These are phyloP conservation scores for Pantala flavescens DNA, from an alignment of 1,140 invertebrate genomes.

Conservation along the genomic window DNA sequence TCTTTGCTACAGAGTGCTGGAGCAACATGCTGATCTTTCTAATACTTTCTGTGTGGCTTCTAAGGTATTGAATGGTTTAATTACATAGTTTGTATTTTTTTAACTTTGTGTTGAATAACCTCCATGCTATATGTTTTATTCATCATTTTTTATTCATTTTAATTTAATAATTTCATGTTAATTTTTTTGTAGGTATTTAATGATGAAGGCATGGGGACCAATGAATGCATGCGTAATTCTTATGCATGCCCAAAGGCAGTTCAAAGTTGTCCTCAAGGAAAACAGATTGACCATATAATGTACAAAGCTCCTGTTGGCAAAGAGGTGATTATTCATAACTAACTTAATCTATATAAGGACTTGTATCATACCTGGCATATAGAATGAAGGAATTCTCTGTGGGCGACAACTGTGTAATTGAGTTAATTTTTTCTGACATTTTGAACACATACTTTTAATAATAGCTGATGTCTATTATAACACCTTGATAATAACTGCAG, in stretches of 20 bases:
- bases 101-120: too few species aligned
- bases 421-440: too few species aligned
- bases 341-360: slow-evolving; percentile 23
- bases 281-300: slow-evolving; percentile 85
- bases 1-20: slow-evolving; percentile 17
- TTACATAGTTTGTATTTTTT: too few species aligned
- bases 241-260: slow-evolving; percentile 52
- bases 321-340: slow-evolving; percentile 33
- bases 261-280: slow-evolving; percentile 55
- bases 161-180: too few species aligned
- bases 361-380: too few species aligned
- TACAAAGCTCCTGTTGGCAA: slow-evolving; percentile 46
- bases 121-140: too few species aligned
- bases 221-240: slow-evolving; percentile 70
- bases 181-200: slow-evolving; percentile 21
- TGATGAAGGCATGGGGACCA: slow-evolving; percentile 48
- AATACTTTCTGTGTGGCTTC: background rate
- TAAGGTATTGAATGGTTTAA: background rate
- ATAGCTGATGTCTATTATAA: too few species aligned
- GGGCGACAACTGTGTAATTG: too few species aligned
- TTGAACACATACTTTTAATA: too few species aligned
- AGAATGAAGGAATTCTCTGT: too few species aligned
- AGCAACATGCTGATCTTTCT: background rate
- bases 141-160: too few species aligned
- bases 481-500: too few species aligned